These are phyloP conservation scores for Poecilia velifera DNA, from an alignment of 2,797 vertebrate species.

Conservation along the genomic window DNA sequence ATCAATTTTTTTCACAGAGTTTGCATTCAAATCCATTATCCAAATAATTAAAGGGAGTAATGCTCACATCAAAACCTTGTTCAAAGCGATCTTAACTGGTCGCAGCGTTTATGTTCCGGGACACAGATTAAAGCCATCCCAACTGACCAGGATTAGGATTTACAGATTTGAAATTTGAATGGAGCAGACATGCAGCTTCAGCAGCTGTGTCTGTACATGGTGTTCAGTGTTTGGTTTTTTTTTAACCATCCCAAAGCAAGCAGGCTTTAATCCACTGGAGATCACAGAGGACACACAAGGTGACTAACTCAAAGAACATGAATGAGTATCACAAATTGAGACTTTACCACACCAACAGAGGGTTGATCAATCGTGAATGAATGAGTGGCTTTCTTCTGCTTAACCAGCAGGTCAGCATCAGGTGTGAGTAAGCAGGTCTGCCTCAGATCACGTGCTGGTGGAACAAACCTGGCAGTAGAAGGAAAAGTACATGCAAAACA, in stretches of 20 bases:
- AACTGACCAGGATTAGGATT: not conserved
- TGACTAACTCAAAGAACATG: no score
- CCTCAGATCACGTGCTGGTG: no score
- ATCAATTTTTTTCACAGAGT: not conserved
- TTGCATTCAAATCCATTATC: not conserved
- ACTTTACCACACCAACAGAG: not conserved
- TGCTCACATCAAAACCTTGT: not conserved
- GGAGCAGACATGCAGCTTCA: not conserved
- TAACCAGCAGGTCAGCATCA: no score
- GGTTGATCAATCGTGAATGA: not conserved
- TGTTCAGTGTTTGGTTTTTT: not conserved
- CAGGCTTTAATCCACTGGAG: not conserved
- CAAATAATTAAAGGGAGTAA: not conserved
- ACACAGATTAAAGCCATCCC: not conserved
- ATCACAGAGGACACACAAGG: not conserved
- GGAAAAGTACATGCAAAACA: no score
- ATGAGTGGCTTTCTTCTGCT: not conserved
- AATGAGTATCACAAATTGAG: not conserved
- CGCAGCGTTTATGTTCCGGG: not conserved
- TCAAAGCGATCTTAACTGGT: not conserved
- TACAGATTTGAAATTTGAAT: conserved; percentile 5
- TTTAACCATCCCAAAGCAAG: not conserved
- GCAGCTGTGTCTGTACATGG: not conserved
- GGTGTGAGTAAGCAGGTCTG: no score
- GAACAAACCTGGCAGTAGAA: no score